Evolutionary conservation across 2,797 vertebrate genomes (phyloP), one percentile per base, ranked within the genome.

Genomic region (Cuniculus paca): DNA sequence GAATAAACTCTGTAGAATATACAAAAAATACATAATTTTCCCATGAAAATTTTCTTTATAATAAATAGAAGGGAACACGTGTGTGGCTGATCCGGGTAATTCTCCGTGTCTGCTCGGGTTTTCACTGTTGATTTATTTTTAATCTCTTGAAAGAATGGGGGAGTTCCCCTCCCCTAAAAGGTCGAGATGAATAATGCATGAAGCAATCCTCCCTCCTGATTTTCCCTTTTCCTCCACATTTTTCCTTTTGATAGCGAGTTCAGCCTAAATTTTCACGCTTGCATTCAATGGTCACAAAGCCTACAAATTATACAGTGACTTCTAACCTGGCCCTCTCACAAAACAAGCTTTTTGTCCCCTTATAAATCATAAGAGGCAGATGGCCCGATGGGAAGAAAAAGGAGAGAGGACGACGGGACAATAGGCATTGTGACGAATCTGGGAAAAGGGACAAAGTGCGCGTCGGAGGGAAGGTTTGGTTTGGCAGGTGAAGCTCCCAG

Each of bases 1-100:
- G 98, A 99, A 99, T 99, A 99, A 98, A 99, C 98, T 99, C 99
- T 99, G 98, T 98, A 95, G 98, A 98, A 99, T 99, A 98, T 99
- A 99, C 98, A 98, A 98, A 98, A 99, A 98, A 99, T 99, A 99
- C 98, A 98, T 98, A 95, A 98, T 98, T 98, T 98, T 98, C 98
- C 98, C 98, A 97, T 98, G 98, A 99, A 98, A 98, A 95, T 84
- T 98, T 98, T 98, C 98, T 99, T 99, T 98, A 98, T 98, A 99
- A 99, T 99, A 99, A 99, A 99, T 99, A 99, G 98, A 98, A 95
- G 97, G 97, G 98, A 98, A 98, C 98, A 98, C 98, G 98, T 98
- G 98, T 98, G 98, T 97, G 98, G 98, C 98, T 98, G 98, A 98
- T 98, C 96, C 95, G 90, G 91, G 96, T 97, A 98, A 98, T 98